phyloP scores from a whole-genome alignment of 2,113 vertebrate genomes.

The Mola mola region DNA sequence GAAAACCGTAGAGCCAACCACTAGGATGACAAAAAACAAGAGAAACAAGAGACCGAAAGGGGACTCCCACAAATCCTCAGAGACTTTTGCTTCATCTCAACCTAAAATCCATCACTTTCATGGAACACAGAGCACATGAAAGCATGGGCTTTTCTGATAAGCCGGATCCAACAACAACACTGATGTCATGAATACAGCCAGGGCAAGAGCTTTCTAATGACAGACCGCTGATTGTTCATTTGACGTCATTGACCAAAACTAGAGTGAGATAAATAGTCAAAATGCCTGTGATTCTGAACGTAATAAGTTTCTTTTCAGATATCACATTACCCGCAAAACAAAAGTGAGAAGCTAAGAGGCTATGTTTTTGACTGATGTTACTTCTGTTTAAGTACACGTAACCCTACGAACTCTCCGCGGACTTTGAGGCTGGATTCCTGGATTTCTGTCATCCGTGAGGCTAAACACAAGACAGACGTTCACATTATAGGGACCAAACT shows the following conservation, averaged over 20 bases:
- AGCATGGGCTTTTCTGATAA: slow-evolving; percentile 57
- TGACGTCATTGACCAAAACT: slow-evolving; percentile 53
- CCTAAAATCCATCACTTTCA: slow-evolving; percentile 59
- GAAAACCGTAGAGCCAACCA: slow-evolving; percentile 42
- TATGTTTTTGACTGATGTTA: slow-evolving; percentile 12
- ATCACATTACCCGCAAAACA: slow-evolving; percentile 38
- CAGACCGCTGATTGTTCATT: slow-evolving; percentile 52
- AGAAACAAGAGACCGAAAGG: slow-evolving; percentile 44
- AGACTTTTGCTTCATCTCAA: slow-evolving; percentile 40
- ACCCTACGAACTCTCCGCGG: slow-evolving; percentile 28
- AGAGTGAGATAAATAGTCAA: slow-evolving; percentile 48
- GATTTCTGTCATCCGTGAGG: slow-evolving; percentile 23
- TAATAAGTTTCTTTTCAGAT: slow-evolving; percentile 36
- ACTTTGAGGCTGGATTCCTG: slow-evolving; percentile 17
- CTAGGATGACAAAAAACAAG: slow-evolving; percentile 38
- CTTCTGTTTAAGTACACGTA: slow-evolving; percentile 2
- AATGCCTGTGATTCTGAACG: slow-evolving; percentile 28
- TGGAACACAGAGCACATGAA: slow-evolving; percentile 50
- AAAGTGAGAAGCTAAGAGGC: slow-evolving; percentile 23
- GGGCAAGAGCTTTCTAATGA: slow-evolving; percentile 39
- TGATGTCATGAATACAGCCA: slow-evolving; percentile 58
- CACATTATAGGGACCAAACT: no score
- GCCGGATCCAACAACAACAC: slow-evolving; percentile 67
- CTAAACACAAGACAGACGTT: slow-evolving; percentile 19
- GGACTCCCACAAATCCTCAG: slow-evolving; percentile 56